These are phyloP conservation scores for Hafferia zeledoni DNA, from an alignment of 2,797 vertebrate genomes.

Conservation along the genomic window DNA sequence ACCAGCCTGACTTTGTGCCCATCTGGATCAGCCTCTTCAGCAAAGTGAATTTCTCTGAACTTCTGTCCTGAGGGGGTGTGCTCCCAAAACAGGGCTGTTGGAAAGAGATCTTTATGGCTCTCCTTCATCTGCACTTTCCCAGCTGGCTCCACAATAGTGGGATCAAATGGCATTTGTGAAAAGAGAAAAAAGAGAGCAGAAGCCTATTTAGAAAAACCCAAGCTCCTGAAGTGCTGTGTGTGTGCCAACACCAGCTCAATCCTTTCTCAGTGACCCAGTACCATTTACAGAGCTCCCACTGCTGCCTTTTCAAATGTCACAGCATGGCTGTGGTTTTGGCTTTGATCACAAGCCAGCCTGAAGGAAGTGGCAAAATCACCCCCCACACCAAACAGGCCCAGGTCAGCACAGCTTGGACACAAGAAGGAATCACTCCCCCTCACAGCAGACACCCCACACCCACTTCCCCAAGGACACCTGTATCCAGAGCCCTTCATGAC, in stretches of 20 bases:
- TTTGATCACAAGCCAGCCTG: background rate
- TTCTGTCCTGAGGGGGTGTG: background rate
- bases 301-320: background rate
- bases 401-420: background rate
- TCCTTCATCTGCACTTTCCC: background rate
- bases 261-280: background rate
- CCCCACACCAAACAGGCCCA: background rate
- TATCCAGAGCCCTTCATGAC: fast-evolving
- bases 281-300: background rate
- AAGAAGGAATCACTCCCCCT: background rate
- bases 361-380: background rate
- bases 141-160: background rate
- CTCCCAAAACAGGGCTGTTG: background rate
- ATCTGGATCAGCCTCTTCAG: background rate
- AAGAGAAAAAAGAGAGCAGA: background rate
- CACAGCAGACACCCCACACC: background rate
- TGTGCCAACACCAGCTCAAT: background rate
- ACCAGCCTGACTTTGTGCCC: background rate
- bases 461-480: background rate
- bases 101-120: background rate
- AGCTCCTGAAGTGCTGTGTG: background rate
- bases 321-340: background rate
- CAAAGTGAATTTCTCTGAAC: background rate
- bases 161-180: background rate
- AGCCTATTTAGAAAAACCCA: background rate